Evolutionary conservation across 2,113 vertebrate genomes (phyloP).

Genomic region (Lipophrys pholis): DNA sequence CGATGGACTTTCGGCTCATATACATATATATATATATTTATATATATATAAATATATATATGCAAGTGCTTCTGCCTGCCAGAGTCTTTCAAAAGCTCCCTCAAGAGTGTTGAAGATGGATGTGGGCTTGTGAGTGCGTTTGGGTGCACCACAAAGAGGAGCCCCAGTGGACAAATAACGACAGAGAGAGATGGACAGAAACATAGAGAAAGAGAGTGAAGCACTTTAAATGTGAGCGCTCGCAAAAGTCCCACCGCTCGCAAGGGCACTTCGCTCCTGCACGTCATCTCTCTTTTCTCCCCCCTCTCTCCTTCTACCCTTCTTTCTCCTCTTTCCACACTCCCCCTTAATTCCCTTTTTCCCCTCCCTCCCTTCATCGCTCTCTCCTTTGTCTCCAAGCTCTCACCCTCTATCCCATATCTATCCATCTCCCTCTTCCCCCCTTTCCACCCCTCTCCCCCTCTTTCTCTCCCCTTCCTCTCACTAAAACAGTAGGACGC

Average conservation of each 20-base stretch:
- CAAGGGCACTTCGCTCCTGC: slow-evolving; percentile 76
- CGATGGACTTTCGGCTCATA: slow-evolving; percentile 49
- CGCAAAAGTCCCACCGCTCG: slow-evolving; percentile 76
- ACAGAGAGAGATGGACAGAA: slow-evolving; percentile 69
- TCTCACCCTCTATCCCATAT: slow-evolving; percentile 78
- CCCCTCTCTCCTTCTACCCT: slow-evolving; percentile 54
- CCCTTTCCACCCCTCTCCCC: slow-evolving; percentile 59
- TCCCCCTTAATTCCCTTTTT: slow-evolving; percentile 55
- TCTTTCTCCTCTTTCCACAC: slow-evolving; percentile 65
- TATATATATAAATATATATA: too few relatives aligned
- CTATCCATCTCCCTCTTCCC: slow-evolving; percentile 79
- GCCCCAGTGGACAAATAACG: slow-evolving; percentile 81
- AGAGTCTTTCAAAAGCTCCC: slow-evolving; percentile 71
- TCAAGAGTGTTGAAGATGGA: slow-evolving; percentile 77
- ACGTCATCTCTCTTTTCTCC: slow-evolving; percentile 66
- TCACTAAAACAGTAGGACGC: slow-evolving; percentile 82
- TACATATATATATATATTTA: too few relatives aligned
- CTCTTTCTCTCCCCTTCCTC: slow-evolving; percentile 73
- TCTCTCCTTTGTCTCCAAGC: slow-evolving; percentile 77
- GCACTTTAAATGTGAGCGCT: slow-evolving; percentile 78
- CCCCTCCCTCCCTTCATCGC: slow-evolving; percentile 62
- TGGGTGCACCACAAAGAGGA: slow-evolving; percentile 47
- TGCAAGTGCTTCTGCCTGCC: slow-evolving; percentile 65
- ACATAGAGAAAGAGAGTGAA: slow-evolving; percentile 65
- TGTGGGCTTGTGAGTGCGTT: slow-evolving; percentile 53